Percentiles rank a stretch among this genome's conserved stretches.
Evolutionary conservation across 2,888 invertebrate genomes (phyloP).

Genomic region (Oscheius sp.): DNA sequence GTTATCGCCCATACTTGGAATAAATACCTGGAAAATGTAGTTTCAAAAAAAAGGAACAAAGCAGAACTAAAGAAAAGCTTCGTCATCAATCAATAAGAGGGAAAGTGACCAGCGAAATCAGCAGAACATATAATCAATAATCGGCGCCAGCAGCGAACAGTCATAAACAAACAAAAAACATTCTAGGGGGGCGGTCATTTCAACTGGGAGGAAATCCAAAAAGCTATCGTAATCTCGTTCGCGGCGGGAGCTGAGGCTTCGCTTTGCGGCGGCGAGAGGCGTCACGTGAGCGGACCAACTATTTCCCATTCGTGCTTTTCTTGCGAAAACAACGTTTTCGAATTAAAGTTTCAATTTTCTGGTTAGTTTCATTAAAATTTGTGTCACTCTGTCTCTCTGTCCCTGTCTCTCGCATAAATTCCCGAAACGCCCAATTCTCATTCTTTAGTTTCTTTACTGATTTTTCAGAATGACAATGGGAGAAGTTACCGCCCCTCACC

Average conservation of each 20-base stretch:
- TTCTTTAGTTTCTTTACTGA: too few species aligned
- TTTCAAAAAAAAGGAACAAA: not conserved
- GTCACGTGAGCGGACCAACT: slow-evolving; percentile 14
- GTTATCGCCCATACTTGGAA: slow-evolving; percentile 25
- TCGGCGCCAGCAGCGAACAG: not conserved
- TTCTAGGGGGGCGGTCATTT: not conserved
- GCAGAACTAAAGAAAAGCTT: too few species aligned
- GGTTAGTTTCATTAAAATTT: too few species aligned
- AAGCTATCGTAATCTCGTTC: not conserved
- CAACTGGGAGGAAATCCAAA: not conserved
- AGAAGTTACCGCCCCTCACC: not conserved
- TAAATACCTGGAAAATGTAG: slow-evolving; percentile 12
- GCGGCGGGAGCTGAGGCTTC: not conserved
- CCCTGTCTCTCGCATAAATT: not conserved
- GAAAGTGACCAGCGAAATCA: not conserved
- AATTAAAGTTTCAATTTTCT: too few species aligned
- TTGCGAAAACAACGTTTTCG: not conserved
- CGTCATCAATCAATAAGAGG: slow-evolving; percentile 3
- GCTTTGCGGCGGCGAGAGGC: not conserved
- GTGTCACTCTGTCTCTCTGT: not conserved
- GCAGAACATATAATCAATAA: too few species aligned
- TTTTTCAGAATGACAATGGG: slow-evolving; percentile 23
- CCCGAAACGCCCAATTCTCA: too few species aligned
- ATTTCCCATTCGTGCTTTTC: too few species aligned
- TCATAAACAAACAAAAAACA: slow-evolving; percentile 20